Evolutionary conservation across 2,113 vertebrate species (phyloP).

Genomic region (Garra rufa): DNA sequence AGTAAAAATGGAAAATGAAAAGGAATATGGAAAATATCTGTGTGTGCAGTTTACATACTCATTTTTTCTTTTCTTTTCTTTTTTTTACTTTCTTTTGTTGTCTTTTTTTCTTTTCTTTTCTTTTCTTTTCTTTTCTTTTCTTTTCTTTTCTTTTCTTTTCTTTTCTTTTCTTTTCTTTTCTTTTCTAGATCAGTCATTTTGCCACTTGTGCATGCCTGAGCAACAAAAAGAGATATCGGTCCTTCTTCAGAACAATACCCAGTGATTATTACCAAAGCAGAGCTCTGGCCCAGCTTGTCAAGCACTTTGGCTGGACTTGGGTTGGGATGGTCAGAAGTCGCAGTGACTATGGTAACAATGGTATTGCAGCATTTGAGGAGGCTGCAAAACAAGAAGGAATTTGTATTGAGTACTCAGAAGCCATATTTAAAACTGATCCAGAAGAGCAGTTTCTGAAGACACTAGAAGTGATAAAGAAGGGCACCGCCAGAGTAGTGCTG

Average conservation of each 20-base stretch:
- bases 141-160: neutral
- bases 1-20: neutral
- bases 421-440: conserved; percentile 67
- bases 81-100: neutral
- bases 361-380: conserved; percentile 59
- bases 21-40: neutral
- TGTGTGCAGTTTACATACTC: neutral
- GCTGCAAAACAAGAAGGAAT: conserved; percentile 54
- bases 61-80: neutral
- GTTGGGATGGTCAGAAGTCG: conserved; percentile 61
- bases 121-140: neutral
- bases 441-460: conserved; percentile 49
- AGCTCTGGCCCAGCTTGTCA: conserved; percentile 63
- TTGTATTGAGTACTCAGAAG: conserved; percentile 76
- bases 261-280: conserved; percentile 66
- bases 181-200: conserved; percentile 64
- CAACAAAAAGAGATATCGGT: conserved; percentile 55
- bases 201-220: conserved; percentile 66
- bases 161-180: neutral
- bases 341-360: conserved; percentile 65
- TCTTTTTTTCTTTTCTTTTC: no score
- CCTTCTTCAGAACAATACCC: conserved; percentile 66
- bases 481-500: conserved; percentile 71
- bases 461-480: conserved; percentile 46
- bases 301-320: conserved; percentile 66